phyloP scores from a whole-genome alignment of 2,797 vertebrate species.

The Gallinago nigripennis region DNA sequence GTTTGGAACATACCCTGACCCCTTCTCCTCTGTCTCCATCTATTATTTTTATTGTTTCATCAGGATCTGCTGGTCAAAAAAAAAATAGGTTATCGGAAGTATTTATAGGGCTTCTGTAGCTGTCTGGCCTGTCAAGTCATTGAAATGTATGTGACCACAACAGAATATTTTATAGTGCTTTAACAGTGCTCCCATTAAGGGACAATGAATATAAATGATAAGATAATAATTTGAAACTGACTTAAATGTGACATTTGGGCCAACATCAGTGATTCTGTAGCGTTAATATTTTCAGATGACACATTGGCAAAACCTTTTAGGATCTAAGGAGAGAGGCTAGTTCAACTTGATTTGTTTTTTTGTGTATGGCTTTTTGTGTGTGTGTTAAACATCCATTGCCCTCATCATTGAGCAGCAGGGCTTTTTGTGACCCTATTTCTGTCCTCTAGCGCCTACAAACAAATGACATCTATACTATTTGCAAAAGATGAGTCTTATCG shows the following conservation, averaged over 20 bases:
- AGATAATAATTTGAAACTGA: constrained; percentile 6
- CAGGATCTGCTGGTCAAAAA: neutral
- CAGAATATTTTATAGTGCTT: neutral
- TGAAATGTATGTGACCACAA: neutral
- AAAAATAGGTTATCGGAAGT: neutral
- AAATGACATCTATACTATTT: neutral
- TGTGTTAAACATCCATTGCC: neutral
- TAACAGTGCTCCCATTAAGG: neutral
- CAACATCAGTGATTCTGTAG: neutral
- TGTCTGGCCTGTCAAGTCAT: neutral
- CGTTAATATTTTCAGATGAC: neutral
- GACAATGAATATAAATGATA: constrained; percentile 12
- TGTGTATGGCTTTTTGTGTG: neutral
- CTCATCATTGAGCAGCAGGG: neutral
- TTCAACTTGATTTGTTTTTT: neutral
- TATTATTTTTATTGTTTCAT: neutral
- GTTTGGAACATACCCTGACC: neutral
- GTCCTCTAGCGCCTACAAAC: neutral
- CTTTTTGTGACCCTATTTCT: neutral
- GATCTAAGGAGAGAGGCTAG: neutral
- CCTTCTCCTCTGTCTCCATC: neutral
- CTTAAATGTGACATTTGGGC: neutral
- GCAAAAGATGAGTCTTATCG: neutral
- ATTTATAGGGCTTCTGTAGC: neutral
- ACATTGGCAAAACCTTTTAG: neutral